These are phyloP conservation scores for Epizoanthus illoricatus DNA, from an alignment of 92 coral and sea anemone species.

Conservation along the genomic window DNA sequence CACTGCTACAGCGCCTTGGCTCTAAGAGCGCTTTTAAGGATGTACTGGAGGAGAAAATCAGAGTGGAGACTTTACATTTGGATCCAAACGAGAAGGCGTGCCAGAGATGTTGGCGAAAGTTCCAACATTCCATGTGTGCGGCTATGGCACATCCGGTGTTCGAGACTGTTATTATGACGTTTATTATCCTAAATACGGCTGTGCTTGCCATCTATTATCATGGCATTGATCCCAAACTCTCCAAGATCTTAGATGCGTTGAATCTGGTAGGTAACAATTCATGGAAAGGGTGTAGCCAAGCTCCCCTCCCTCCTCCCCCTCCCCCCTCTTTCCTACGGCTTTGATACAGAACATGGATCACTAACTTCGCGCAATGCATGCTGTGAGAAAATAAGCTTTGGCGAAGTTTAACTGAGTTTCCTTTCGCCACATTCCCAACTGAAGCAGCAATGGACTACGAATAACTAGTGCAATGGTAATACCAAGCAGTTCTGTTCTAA, in stretches of 20 bases:
- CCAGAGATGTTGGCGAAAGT: conserved; percentile 59
- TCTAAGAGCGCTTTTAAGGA: conserved; percentile 80
- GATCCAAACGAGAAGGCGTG: conserved; percentile 31
- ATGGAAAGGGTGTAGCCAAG: no score
- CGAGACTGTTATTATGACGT: conserved; percentile 73
- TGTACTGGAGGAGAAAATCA: conserved; percentile 73
- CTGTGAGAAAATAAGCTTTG: no score
- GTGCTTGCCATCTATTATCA: conserved; percentile 85
- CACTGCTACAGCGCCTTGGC: conserved; percentile 60
- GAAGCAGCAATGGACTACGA: no score
- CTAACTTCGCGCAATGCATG: no score
- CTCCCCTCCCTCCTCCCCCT: no score
- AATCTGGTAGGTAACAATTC: conserved; percentile 69
- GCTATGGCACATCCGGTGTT: conserved; percentile 68
- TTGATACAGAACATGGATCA: no score
- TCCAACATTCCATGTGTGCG: conserved; percentile 68
- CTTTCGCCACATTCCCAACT: no score
- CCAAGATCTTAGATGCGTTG: conserved; percentile 59
- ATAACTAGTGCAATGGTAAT: no score
- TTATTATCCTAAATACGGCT: conserved; percentile 83
- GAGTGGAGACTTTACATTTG: conserved; percentile 56
- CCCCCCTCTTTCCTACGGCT: no score
- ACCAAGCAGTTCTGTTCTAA: no score
- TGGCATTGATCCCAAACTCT: conserved; percentile 68
- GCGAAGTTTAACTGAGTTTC: no score